Evolutionary conservation across 2,888 invertebrate genomes (phyloP), one percentile per base, ranked within the genome.

Genomic region (Aspidiotus rigidus): DNA sequence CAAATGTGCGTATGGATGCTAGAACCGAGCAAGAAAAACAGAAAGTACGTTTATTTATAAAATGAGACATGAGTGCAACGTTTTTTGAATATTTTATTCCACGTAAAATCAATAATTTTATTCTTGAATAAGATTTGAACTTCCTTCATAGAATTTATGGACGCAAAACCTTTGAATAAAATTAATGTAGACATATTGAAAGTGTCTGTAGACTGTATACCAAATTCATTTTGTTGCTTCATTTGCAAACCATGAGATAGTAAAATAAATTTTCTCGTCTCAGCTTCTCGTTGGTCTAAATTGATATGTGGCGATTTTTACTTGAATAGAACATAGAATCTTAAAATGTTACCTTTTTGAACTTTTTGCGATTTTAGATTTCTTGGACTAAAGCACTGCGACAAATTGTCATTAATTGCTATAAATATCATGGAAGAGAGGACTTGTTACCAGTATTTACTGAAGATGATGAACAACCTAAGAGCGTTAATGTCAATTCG

Each of bases 361-460:
- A 70, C 7, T 53, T 63, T 61, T 59, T 53, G 69, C 71, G 72
- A 74, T 78, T 79, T 62, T 80, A 95, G 94, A 94, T 96, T 79
- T 95, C 95, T 69, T 97, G 97, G 96, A 97, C 96, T 40, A 94
- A 96, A 79, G 96, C 96, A 42, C 82, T 97, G 74, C 84, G 96
- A 62, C 94, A 95, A 80, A 96, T 97, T 75, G 96, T 97, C 72
- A 90, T 94, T 77, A 96, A 96, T 81, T 97, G 97, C 81, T 97
- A 97, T 83, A 95, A 94, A 82, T 96, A 91, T 82, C 96, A 97
- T 79, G 94, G 95, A 0, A 84, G 96, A 74, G 95, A 95, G 80
- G 96, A 97, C 79, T 83, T 97, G 73, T 81, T 97, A 76, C 95
- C 96, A 15, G 93, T 94, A 55, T 96, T 96, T 81, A 89, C 86